Evolutionary conservation across 1,140 invertebrate species (phyloP), one percentile per base, ranked within the genome.

Genomic region (Ladona fulva): DNA sequence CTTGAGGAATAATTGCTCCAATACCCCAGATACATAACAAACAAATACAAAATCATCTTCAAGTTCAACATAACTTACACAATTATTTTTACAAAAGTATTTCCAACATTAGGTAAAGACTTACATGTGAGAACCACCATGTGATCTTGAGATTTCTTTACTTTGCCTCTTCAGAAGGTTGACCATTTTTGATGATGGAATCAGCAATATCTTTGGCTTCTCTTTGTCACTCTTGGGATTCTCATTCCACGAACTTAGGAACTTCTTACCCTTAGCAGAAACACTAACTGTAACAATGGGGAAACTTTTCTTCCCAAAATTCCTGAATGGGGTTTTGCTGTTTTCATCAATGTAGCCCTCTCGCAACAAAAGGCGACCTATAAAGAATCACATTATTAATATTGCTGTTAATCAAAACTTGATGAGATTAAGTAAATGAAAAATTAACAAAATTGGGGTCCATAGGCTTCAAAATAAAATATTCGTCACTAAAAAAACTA

Each of bases 291-390:
- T 78, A 16, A 25, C 74, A 0, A 79, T n/a, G 24, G 78, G 80
- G 42, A 80, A 81, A 29, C 29, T 66, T 25, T 78, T 80, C 12
- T 66, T 66, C 16, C 52, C 52, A 42, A 24, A 52, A 25, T 66
- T 74, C 29, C 59, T 19, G 29, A 76, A 74, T 77, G 74, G 78
- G 59, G 44, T 79, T 66, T 25, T 79, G 42, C 80, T 80, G 25
- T 73, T 74, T 76, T 83, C 81, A 52, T 80, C 79, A 11, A 84
- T 76, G 76, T 86, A 85, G 6, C 81, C 84, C 79, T 84, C 83
- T 77, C 80, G 82, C 0, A 86, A 78, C 66, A 87, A 78, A 76
- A 83, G 81, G 66, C 83, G 82, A 5, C 82, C 85, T 86, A 79
- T 8, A 12, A 80, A 80, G 42, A 79, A 73, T 77, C 19, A 80